Conservation (phyloP, 2,797 vertebrate genomes). For the Thunnus albacares region DNA sequence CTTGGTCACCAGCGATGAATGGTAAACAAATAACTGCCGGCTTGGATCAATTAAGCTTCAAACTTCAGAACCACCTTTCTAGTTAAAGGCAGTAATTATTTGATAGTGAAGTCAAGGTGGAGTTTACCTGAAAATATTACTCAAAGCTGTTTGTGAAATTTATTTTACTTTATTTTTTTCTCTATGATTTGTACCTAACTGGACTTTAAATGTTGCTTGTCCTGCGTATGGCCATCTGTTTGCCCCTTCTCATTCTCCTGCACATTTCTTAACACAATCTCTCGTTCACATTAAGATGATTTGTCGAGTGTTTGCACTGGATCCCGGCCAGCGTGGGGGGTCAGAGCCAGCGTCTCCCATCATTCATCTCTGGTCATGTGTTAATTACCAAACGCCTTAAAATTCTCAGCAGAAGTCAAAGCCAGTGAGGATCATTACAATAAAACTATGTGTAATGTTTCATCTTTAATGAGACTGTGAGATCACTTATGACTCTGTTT, state of each 20-base stretch:
- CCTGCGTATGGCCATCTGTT: not conserved
- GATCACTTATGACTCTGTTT: conserved; percentile 30
- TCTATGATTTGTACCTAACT: no score
- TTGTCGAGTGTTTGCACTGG: conserved; percentile 6
- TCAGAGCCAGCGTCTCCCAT: not conserved
- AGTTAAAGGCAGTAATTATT: no score
- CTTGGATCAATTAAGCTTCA: no score
- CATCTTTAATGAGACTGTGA: not conserved
- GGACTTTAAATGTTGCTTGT: no score
- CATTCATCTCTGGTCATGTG: not conserved
- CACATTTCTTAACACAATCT: not conserved
- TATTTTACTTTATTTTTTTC: no score
- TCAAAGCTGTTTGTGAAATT: no score
- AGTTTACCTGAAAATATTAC: no score
- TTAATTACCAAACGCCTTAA: conserved; percentile 32
- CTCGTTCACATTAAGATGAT: conserved; percentile 15
- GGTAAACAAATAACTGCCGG: no score
- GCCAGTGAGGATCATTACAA: conserved; percentile 20
- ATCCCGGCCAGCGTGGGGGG: conserved; percentile 4
- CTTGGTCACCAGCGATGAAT: no score
- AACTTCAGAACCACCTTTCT: no score
- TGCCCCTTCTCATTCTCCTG: not conserved
- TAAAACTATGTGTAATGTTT: conserved; percentile 44
- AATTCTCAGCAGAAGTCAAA: not conserved
- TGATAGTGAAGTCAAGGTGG: no score